These are phyloP conservation scores for Streptopelia turtur DNA, from an alignment of 2,797 vertebrate species.

Conservation along the genomic window DNA sequence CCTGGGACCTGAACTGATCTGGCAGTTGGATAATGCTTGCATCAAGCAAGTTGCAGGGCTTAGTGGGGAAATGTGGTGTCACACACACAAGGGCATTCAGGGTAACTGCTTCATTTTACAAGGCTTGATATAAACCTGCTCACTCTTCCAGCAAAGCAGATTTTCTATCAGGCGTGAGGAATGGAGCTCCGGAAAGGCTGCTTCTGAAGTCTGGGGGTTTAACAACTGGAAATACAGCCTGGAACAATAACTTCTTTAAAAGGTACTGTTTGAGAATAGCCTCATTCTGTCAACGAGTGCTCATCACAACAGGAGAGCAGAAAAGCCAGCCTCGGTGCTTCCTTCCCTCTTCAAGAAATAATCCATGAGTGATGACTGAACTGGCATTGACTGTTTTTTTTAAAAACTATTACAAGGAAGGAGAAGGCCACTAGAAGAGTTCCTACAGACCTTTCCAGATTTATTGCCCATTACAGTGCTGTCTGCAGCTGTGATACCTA, in stretches of 20 bases:
- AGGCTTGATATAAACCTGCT: not conserved
- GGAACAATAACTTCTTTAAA: not conserved
- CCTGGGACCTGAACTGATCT: not conserved
- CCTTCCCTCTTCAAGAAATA: not conserved
- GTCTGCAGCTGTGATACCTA: not conserved
- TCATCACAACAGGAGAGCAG: not conserved
- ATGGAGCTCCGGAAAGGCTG: not conserved
- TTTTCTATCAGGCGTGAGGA: not conserved
- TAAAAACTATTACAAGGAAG: not conserved
- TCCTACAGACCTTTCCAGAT: not conserved
- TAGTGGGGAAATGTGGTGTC: not conserved
- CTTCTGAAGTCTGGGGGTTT: not conserved
- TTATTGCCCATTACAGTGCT: not conserved
- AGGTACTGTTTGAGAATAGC: not conserved
- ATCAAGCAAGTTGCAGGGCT: not conserved
- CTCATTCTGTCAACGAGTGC: constrained; percentile 23
- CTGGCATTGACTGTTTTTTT: accelerated
- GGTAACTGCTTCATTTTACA: not conserved
- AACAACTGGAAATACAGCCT: not conserved
- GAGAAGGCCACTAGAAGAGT: not conserved
- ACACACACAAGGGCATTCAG: not conserved
- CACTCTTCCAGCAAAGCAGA: not conserved
- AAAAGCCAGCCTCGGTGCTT: not conserved
- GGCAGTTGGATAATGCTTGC: not conserved
- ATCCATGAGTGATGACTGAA: not conserved